Evolutionary conservation across 1,140 invertebrate species (phyloP).

Genomic region (Antheraea pernyi): DNA sequence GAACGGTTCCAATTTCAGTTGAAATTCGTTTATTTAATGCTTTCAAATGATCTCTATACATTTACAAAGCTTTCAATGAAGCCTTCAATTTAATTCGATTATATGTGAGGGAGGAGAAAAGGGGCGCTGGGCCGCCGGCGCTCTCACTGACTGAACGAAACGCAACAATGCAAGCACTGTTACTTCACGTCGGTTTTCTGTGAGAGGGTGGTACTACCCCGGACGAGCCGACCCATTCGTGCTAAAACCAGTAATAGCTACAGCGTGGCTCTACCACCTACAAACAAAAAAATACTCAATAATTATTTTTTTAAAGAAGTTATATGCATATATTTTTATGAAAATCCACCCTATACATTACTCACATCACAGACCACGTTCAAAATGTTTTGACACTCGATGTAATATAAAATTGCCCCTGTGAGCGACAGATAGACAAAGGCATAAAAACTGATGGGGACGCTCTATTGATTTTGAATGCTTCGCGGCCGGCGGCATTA

Average conservation of each 20-base stretch:
- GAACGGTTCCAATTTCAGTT: background rate
- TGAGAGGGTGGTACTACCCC: no score
- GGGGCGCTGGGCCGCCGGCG: no score
- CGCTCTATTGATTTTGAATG: conserved; percentile 11
- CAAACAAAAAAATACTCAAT: no score
- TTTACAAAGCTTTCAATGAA: background rate
- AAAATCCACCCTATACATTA: background rate
- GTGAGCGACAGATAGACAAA: conserved; percentile 17
- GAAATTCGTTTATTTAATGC: background rate
- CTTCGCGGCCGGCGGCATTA: background rate
- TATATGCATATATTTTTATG: no score
- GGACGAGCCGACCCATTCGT: no score
- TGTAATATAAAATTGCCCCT: conserved; percentile 44
- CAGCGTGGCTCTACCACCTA: no score
- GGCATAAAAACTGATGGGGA: conserved; percentile 17
- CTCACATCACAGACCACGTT: conserved; percentile 7
- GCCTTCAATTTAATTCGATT: background rate
- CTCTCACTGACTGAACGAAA: no score
- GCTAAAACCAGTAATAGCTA: no score
- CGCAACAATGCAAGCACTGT: no score
- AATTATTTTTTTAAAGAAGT: no score
- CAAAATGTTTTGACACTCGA: conserved; percentile 45
- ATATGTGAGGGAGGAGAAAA: no score
- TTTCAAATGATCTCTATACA: background rate
- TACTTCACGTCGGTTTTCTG: no score